A percentile compares a stretch with the other conserved stretches of the same genome.
Conservation (phyloP, 2,113 vertebrate genomes). For the Nansenia antarctica region DNA sequence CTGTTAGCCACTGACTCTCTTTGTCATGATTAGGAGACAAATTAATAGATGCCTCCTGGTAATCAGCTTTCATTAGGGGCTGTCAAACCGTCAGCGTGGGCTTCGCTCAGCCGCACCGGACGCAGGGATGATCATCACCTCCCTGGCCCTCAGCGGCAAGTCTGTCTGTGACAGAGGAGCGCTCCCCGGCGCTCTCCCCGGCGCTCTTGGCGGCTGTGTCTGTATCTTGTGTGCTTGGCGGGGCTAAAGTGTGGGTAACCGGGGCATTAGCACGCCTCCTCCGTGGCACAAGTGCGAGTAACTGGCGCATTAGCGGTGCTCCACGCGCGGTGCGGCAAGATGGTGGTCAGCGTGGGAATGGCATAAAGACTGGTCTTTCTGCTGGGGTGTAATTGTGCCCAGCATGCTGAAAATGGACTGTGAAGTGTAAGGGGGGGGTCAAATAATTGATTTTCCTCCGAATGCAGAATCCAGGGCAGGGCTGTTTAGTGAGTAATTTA, state of each 20-base stretch:
- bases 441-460: slow-evolving; percentile 77
- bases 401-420: slow-evolving; percentile 79
- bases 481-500: slow-evolving; percentile 77
- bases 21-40: slow-evolving; percentile 77
- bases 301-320: slow-evolving; percentile 62
- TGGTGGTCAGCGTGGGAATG: slow-evolving; percentile 71
- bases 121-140: slow-evolving; percentile 54
- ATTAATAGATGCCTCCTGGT: slow-evolving; percentile 82
- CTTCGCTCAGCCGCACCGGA: slow-evolving; percentile 55
- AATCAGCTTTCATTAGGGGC: slow-evolving; percentile 82
- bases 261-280: slow-evolving; percentile 67
- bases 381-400: slow-evolving; percentile 74
- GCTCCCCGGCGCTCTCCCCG: slow-evolving; percentile 37
- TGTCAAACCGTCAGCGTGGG: slow-evolving; percentile 70
- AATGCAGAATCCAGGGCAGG: slow-evolving; percentile 73
- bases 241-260: slow-evolving; percentile 67
- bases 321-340: slow-evolving; percentile 57
- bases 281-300: slow-evolving; percentile 64
- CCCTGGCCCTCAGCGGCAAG: slow-evolving; percentile 25
- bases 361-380: slow-evolving; percentile 73
- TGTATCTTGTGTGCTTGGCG: slow-evolving; percentile 56
- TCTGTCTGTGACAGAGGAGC: no score
- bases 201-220: no score
- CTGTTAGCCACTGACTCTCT: slow-evolving; percentile 80
- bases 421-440: slow-evolving; percentile 71